Percentiles rank a stretch among this genome's conserved stretches.
Evolutionary conservation across 1,140 invertebrate genomes (phyloP).

Genomic region (Telenomus remus): DNA sequence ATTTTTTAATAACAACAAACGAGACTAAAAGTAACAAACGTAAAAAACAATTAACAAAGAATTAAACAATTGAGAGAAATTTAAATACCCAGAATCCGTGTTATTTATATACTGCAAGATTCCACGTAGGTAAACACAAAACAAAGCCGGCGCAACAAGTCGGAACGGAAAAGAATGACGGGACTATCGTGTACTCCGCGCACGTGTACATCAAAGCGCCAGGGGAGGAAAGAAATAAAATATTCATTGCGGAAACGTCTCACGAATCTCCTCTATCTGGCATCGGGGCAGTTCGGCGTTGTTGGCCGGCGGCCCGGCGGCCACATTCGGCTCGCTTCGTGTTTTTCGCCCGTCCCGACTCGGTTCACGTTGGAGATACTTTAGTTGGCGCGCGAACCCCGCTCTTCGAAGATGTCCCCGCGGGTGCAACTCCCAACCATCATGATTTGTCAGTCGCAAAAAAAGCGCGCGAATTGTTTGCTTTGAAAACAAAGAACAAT

Average conservation of each 20-base stretch:
- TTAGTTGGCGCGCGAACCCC: constrained; percentile 29
- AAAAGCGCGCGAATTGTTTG: too few relatives aligned
- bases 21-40: too few relatives aligned
- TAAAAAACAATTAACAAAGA: too few relatives aligned
- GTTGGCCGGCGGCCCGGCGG: constrained; percentile 38
- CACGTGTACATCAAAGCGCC: constrained; percentile 18
- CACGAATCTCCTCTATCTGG: constrained; percentile 22
- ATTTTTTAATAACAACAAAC: too few relatives aligned
- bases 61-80: too few relatives aligned
- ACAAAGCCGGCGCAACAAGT: neutral
- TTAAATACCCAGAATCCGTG: neutral
- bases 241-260: constrained; percentile 25
- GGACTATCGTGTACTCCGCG: constrained; percentile 4
- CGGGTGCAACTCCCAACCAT: constrained; percentile 4
- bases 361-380: too few relatives aligned
- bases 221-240: too few relatives aligned
- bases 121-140: neutral
- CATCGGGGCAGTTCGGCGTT: constrained; percentile 24
- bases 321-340: constrained; percentile 35
- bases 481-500: too few relatives aligned
- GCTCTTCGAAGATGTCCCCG: constrained; percentile 19
- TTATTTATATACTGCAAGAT: neutral
- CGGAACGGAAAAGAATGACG: neutral
- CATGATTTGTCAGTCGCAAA: too few relatives aligned
- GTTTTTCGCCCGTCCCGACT: constrained; percentile 33